A percentile compares a stretch with the other conserved stretches of the same genome.
Conservation (phyloP, 2,797 vertebrate species). For the Cryptoblepharus egeriae region DNA sequence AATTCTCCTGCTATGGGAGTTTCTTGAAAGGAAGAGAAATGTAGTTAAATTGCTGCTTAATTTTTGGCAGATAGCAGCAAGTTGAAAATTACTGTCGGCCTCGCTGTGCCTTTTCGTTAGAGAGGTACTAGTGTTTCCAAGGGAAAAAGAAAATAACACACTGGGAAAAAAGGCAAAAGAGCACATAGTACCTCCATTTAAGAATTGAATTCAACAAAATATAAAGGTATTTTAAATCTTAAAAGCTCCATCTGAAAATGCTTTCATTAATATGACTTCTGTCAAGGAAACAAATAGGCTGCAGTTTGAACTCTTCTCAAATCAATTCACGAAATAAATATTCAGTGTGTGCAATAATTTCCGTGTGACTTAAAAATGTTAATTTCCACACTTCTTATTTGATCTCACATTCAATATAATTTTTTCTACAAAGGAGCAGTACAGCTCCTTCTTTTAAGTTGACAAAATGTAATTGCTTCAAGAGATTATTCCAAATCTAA, state of each 20-base stretch:
- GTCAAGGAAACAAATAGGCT: constrained; percentile 71
- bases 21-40: constrained; percentile 58
- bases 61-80: constrained; percentile 54
- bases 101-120: constrained; percentile 30
- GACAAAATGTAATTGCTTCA: not conserved
- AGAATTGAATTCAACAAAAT: constrained; percentile 60
- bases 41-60: constrained; percentile 45
- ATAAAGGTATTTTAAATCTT: constrained; percentile 71
- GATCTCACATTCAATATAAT: constrained; percentile 68
- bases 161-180: constrained; percentile 19
- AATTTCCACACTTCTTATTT: constrained; percentile 76
- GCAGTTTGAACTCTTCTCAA: constrained; percentile 77
- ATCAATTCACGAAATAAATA: constrained; percentile 77
- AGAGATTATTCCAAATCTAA: not conserved
- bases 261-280: constrained; percentile 72
- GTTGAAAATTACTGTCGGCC: constrained; percentile 35
- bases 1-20: constrained; percentile 63
- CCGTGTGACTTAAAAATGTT: constrained; percentile 75
- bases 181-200: constrained; percentile 29
- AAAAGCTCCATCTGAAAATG: constrained; percentile 72
- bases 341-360: constrained; percentile 76
- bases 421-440: not conserved
- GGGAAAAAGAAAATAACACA: constrained; percentile 47
- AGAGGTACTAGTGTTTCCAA: constrained; percentile 54
- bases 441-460: not conserved